These are phyloP conservation scores for Eonycteris spelaea DNA, from an alignment of 2,113 vertebrate genomes.

Conservation along the genomic window DNA sequence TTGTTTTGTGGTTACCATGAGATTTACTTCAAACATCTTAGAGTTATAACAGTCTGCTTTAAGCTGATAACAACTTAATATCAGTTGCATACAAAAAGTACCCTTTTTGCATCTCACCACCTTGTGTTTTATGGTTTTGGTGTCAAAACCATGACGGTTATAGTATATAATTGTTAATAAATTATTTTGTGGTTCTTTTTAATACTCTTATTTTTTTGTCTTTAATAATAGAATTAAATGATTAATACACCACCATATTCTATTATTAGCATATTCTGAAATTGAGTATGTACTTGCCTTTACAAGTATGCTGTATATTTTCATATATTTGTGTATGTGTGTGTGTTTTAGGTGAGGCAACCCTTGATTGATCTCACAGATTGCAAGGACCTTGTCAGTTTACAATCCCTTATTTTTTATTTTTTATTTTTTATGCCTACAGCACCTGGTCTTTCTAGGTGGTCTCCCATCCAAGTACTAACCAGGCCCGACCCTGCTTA, in stretches of 20 bases:
- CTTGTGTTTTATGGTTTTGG: not conserved
- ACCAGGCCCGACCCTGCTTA: too few species aligned
- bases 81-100: not conserved
- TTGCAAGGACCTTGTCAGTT: too few species aligned
- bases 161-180: not conserved
- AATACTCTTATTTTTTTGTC: not conserved
- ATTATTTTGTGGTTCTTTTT: not conserved
- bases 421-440: too few species aligned
- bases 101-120: not conserved
- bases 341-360: not conserved
- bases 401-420: too few species aligned
- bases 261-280: not conserved
- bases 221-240: not conserved
- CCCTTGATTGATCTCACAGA: not conserved
- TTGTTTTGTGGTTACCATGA: not conserved
- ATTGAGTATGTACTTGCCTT: not conserved
- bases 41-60: not conserved
- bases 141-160: not conserved
- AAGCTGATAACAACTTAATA: not conserved
- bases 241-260: not conserved
- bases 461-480: too few species aligned
- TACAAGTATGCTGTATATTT: not conserved
- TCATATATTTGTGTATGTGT: too few species aligned
- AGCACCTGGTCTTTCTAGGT: too few species aligned
- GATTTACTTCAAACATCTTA: not conserved